phyloP scores from a whole-genome alignment of 2,797 vertebrate species.

The Strix occidentalis region DNA sequence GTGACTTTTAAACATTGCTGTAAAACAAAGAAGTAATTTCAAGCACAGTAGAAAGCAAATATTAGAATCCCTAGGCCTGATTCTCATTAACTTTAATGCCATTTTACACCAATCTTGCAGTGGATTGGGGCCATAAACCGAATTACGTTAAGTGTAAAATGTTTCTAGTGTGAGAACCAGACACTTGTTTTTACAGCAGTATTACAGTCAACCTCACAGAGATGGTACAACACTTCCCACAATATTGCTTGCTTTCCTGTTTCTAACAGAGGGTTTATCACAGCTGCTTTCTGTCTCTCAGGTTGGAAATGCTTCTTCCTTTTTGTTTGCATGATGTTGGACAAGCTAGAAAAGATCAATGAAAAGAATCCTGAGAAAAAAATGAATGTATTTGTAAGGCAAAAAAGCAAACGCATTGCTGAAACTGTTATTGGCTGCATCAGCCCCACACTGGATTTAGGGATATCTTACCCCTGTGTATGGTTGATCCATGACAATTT shows the following conservation, averaged over 20 bases:
- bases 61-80: conserved; percentile 31
- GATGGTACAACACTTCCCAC: accelerated
- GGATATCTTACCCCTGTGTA: not conserved
- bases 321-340: not conserved
- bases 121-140: conserved; percentile 7
- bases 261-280: not conserved
- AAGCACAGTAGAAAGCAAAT: conserved; percentile 20
- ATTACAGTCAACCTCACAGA: not conserved
- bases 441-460: accelerated
- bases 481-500: not conserved
- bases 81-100: conserved; percentile 38
- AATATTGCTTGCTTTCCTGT: not conserved
- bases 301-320: not conserved
- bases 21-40: conserved; percentile 19
- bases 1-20: conserved; percentile 11
- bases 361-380: not conserved
- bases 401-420: not conserved
- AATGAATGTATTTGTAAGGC: not conserved
- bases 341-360: not conserved
- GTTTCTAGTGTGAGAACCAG: not conserved
- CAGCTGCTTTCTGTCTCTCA: not conserved
- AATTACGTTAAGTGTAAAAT: conserved; percentile 13
- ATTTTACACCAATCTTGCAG: conserved; percentile 15
- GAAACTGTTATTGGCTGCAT: not conserved
- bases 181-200: not conserved